phyloP scores from a whole-genome alignment of 2,888 invertebrate species.

The Aleiodes leptofemur region DNA sequence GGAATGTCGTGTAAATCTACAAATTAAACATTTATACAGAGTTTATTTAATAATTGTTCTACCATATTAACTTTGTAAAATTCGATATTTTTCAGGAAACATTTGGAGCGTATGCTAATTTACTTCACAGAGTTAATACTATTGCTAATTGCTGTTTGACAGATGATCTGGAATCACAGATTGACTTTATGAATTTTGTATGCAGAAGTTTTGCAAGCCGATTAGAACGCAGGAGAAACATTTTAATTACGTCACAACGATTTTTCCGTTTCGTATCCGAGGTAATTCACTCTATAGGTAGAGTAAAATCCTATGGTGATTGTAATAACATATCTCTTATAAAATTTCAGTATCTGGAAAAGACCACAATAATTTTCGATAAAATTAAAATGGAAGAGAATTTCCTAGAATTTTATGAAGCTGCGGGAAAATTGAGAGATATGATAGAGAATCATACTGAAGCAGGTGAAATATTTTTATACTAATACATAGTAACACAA shows the following conservation, averaged over 20 bases:
- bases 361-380: conserved; percentile 82
- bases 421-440: conserved; percentile 78
- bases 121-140: conserved; percentile 83
- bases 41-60: neutral
- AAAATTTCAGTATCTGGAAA: conserved; percentile 78
- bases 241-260: conserved; percentile 84
- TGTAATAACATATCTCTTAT: conserved; percentile 37
- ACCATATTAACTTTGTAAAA: neutral
- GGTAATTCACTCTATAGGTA: conserved; percentile 69
- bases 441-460: conserved; percentile 80
- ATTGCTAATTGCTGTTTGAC: conserved; percentile 76
- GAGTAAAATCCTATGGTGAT: neutral
- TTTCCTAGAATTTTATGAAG: conserved; percentile 78
- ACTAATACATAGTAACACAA: too few relatives aligned
- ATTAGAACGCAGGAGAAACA: conserved; percentile 84
- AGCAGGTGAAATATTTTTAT: conserved; percentile 76
- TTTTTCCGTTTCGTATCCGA: conserved; percentile 87
- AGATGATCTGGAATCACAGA: conserved; percentile 82
- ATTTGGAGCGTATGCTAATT: conserved; percentile 86
- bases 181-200: conserved; percentile 89
- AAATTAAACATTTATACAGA: conserved; percentile 5
- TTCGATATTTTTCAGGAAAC: conserved; percentile 78
- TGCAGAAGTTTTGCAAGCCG: conserved; percentile 86
- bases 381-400: conserved; percentile 81
- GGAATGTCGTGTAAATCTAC: conserved; percentile 81